A percentile compares a stretch with the other conserved stretches of the same genome.
Conservation (phyloP, 2,113 vertebrate species). For the Triplophysa tibetana region DNA sequence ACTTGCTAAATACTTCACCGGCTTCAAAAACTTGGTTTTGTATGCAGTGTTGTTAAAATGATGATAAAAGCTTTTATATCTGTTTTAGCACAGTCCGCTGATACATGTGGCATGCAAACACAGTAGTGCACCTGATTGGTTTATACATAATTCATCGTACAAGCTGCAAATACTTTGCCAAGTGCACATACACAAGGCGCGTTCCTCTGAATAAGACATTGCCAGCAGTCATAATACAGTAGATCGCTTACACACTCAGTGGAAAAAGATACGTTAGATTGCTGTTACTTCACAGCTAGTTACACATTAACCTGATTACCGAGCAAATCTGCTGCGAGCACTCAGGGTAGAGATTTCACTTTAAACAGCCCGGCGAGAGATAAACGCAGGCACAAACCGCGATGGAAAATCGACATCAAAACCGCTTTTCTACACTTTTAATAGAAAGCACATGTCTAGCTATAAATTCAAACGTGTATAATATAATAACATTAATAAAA, state of each 20-base stretch:
- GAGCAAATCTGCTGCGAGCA: conserved; percentile 58
- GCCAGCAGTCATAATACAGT: conserved; percentile 48
- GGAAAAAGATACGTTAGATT: conserved; percentile 56
- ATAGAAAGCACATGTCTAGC: too few relatives aligned
- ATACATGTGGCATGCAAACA: conserved; percentile 22
- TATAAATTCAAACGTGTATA: neutral
- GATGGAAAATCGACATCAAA: neutral
- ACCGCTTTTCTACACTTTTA: neutral
- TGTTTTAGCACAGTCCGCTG: neutral
- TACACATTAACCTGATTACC: conserved; percentile 62
- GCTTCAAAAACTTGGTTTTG: neutral
- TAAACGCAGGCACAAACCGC: neutral
- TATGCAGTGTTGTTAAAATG: neutral
- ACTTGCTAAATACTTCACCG: neutral
- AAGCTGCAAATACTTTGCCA: conserved; percentile 54
- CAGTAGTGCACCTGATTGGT: conserved; percentile 16
- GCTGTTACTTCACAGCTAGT: conserved; percentile 38
- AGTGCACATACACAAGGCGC: conserved; percentile 44
- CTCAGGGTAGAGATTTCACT: conserved; percentile 48
- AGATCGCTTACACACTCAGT: conserved; percentile 52
- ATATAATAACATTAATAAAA: neutral
- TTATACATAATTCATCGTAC: conserved; percentile 50
- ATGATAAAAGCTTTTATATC: neutral
- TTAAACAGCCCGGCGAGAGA: conserved; percentile 29
- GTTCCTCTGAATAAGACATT: conserved; percentile 53